Base-by-base conservation (phyloP, 2,113 vertebrate species). In the western clawed frog (Xenopus tropicalis) region DNA sequence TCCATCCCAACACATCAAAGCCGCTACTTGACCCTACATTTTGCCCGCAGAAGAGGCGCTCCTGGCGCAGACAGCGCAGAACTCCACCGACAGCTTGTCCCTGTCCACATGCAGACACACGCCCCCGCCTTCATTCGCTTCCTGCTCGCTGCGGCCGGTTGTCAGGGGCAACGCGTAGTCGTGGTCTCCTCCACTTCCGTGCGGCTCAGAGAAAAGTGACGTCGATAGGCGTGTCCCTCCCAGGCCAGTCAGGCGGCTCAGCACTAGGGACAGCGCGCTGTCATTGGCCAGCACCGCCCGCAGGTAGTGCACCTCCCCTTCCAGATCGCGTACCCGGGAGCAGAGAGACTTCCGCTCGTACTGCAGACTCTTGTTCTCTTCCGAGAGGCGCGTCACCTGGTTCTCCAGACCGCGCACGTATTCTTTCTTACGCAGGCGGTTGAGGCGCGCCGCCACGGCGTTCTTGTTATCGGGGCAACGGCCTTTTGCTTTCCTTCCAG, bases 1-100 rank as follows among this genome's bases (percentile, higher is more conserved):
- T 48, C 46, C 46, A 48, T 48, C 46, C 12, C 46, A 48, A 17
- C 16, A 3, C 10, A 48, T 48, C 13, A 48, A 48, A 48, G 46
- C 46, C 10, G 46, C 83, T 96, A 96, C 94, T 96, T 94, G 94
- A 96, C 93, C 95, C 96, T 98, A 98, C 94, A 96, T 95, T 97
- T 93, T 95, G 82, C 92, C 86, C 22, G 93, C 87, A 29, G 93
- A 85, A 83, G 91, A 91, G 25, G 96, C 95, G 79, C 93, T 94
- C 85, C 92, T 89, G 80, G 96, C 93, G 84, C 97, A 98, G 72
- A 94, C 90, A 77, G 93, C 92, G 91, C 96, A 98, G 93, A 98
- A 97, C 90, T 98, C 97, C 92, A 98, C 95, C 73, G 97, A 98
- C 88, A 98, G 93, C 78, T 94, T 93, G 85, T 97, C 92, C 87